phyloP scores from a whole-genome alignment of 2,888 invertebrate species.

The Geotrupes spiniger region DNA sequence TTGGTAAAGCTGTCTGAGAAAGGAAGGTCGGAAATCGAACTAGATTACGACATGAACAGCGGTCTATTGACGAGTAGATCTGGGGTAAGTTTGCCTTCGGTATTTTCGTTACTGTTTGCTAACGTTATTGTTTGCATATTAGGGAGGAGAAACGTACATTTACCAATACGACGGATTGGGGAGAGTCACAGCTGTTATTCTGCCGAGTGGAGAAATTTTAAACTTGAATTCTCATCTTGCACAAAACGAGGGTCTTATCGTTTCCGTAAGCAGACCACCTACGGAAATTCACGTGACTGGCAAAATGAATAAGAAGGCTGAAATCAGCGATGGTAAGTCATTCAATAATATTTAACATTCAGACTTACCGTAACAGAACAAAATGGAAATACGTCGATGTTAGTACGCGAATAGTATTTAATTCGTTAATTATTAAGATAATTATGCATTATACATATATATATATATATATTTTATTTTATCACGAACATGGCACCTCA shows the following conservation, averaged over 20 bases:
- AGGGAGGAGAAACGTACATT: constrained; percentile 83
- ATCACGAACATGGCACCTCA: no score
- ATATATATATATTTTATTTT: no score
- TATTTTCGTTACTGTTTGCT: constrained; percentile 5
- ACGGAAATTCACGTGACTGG: constrained; percentile 44
- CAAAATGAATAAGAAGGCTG: constrained; percentile 53
- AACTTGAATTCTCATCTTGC: constrained; percentile 75
- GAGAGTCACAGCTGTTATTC: constrained; percentile 77
- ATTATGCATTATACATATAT: no score
- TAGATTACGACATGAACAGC: constrained; percentile 87
- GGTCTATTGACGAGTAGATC: constrained; percentile 84
- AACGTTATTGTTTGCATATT: constrained; percentile 34
- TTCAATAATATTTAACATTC: no score
- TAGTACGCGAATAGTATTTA: no score
- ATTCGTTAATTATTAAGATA: no score
- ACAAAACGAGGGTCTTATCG: constrained; percentile 71
- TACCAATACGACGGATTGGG: constrained; percentile 91
- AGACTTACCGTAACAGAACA: no score
- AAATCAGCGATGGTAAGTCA: constrained; percentile 54
- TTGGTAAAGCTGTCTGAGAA: constrained; percentile 85
- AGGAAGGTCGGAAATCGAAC: constrained; percentile 82
- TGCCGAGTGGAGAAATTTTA: constrained; percentile 89
- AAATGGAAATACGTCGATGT: no score
- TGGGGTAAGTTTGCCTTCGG: constrained; percentile 60
- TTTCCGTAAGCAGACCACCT: constrained; percentile 58